These are phyloP conservation scores for Calameuta pallipes DNA, from an alignment of 2,888 invertebrate genomes.

Conservation along the genomic window DNA sequence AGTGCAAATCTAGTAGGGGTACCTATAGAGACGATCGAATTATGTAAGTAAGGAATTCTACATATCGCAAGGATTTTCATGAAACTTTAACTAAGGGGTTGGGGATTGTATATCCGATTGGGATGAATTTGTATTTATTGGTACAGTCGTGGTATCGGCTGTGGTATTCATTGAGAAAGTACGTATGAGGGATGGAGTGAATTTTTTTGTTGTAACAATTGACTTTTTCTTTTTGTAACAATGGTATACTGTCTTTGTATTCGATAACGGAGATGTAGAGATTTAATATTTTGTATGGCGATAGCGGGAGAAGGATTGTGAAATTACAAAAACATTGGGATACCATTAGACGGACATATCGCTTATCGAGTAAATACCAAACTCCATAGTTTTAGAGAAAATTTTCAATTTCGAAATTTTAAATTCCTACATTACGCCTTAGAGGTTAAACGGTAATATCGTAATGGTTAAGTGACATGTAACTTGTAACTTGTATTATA, in stretches of 20 bases:
- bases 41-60: constrained; percentile 26
- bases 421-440: constrained; percentile 33
- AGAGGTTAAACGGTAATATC: constrained; percentile 52
- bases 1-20: constrained; percentile 22
- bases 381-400: constrained; percentile 49
- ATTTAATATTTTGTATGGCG: not conserved
- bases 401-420: constrained; percentile 51
- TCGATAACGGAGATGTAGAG: not conserved
- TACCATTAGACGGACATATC: constrained; percentile 55
- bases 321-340: not conserved
- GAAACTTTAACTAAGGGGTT: not conserved
- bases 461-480: constrained; percentile 26
- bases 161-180: not conserved
- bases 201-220: constrained; percentile 1
- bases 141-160: not conserved
- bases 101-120: not conserved
- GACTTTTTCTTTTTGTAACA: not conserved
- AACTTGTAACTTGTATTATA: constrained; percentile 55
- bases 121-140: constrained; percentile 17
- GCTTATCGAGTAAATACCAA: constrained; percentile 52
- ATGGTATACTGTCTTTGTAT: not conserved
- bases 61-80: constrained; percentile 25
- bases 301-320: not conserved
- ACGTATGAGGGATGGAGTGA: not conserved
- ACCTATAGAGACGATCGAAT: constrained; percentile 12